Percentiles rank a stretch among this genome's conserved stretches.
Conservation (phyloP, 2,797 vertebrate species). For the Anas bahamensis region DNA sequence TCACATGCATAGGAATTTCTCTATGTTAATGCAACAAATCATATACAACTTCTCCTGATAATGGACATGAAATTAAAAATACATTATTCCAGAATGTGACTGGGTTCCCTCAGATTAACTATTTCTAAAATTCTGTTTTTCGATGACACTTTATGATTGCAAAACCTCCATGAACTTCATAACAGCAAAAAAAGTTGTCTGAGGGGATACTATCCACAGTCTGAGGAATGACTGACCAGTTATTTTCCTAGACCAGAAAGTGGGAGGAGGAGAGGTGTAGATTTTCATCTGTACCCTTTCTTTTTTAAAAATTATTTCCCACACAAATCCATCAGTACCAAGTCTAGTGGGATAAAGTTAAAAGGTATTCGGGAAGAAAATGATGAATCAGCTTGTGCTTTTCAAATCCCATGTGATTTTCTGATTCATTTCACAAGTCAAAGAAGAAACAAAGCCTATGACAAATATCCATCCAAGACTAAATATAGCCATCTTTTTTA, state of each 20-base stretch:
- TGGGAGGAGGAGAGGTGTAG: not conserved
- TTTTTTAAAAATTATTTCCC: not conserved
- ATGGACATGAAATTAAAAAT: not conserved
- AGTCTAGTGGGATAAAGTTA: not conserved
- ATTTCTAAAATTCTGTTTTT: not conserved
- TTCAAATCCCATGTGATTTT: not conserved
- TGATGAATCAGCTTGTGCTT: not conserved
- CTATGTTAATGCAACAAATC: not conserved
- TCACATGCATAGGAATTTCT: not conserved
- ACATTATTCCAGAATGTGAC: not conserved
- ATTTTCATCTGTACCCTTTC: not conserved
- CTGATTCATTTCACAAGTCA: slow-evolving; percentile 11
- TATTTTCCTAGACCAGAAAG: not conserved
- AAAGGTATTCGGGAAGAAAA: not conserved
- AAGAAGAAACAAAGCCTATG: not conserved
- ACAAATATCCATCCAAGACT: not conserved
- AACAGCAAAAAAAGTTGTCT: not conserved
- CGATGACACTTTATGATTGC: not conserved
- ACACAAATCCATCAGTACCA: not conserved
- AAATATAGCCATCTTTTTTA: slow-evolving; percentile 1
- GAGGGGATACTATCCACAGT: not conserved
- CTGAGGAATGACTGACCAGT: not conserved
- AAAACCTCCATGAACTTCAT: not conserved
- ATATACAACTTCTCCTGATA: not conserved
- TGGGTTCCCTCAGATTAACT: not conserved